These are phyloP conservation scores for Isurus oxyrinchus DNA, from an alignment of 2,113 vertebrate genomes.

Conservation along the genomic window DNA sequence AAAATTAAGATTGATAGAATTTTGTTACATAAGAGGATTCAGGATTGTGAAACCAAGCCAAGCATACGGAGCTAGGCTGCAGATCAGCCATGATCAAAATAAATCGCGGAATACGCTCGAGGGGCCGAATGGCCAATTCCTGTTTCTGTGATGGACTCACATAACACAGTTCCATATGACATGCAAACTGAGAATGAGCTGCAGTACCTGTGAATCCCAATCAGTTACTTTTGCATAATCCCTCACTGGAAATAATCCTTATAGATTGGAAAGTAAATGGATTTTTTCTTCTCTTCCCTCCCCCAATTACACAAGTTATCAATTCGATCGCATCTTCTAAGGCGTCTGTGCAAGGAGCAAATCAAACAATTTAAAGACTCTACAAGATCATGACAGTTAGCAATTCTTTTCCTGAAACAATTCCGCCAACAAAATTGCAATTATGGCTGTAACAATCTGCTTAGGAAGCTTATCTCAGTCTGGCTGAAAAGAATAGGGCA, in stretches of 20 bases:
- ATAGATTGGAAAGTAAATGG: neutral
- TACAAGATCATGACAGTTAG: neutral
- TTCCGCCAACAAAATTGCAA: conserved; percentile 56
- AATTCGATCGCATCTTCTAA: neutral
- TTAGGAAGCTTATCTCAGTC: conserved; percentile 42
- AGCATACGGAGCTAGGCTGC: neutral
- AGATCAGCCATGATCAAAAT: neutral
- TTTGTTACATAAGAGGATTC: neutral
- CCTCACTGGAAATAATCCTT: conserved; percentile 5
- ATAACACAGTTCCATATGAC: neutral
- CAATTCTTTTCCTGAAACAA: conserved; percentile 13
- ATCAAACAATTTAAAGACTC: conserved; percentile 13
- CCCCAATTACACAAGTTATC: neutral
- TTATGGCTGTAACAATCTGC: conserved; percentile 66
- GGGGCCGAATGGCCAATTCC: neutral
- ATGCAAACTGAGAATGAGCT: neutral
- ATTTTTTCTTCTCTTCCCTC: neutral
- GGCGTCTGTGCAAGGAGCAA: neutral
- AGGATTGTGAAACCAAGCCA: neutral
- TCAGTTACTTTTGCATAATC: neutral
- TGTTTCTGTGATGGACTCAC: neutral
- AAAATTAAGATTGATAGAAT: neutral
- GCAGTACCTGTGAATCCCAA: neutral
- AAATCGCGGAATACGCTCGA: neutral
- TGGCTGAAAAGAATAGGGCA: neutral